Evolutionary conservation across 2,113 vertebrate species (phyloP).

Genomic region (Aythya baeri): DNA sequence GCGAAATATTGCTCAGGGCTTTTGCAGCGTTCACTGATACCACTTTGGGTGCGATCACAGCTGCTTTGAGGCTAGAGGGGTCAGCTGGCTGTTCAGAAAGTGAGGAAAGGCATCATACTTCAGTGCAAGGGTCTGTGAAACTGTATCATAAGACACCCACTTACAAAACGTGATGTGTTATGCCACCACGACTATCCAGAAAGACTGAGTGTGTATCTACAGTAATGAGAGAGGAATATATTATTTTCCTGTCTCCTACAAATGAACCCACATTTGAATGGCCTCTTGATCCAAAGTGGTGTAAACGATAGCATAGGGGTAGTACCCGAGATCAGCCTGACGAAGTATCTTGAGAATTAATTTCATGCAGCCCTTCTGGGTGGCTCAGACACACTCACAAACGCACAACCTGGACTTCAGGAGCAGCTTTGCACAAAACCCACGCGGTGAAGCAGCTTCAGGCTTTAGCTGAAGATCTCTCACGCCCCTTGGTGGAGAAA

Average conservation of each 20-base stretch:
- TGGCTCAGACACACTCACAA: not conserved
- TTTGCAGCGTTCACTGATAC: fast-evolving
- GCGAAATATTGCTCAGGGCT: not conserved
- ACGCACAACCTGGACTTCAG: not conserved
- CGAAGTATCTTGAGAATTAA: not conserved
- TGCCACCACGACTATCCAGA: not conserved
- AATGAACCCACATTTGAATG: not conserved
- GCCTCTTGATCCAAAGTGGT: not conserved
- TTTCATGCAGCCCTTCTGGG: not conserved
- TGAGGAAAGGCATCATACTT: not conserved
- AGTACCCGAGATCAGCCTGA: not conserved
- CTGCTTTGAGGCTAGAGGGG: not conserved
- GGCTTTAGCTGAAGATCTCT: constrained; percentile 26
- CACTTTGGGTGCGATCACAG: not conserved
- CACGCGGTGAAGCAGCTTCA: not conserved
- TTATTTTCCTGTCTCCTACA: not conserved
- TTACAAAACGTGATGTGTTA: not conserved
- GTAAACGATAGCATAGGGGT: fast-evolving
- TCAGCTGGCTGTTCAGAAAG: not conserved
- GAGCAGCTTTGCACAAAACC: not conserved
- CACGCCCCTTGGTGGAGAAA: constrained; percentile 62
- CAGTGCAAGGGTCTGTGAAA: not conserved
- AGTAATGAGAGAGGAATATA: not conserved
- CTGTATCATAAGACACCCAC: not conserved
- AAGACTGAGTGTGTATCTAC: not conserved